Base-by-base conservation (phyloP, 2,888 invertebrate genomes). In the Brachyptera risi region DNA sequence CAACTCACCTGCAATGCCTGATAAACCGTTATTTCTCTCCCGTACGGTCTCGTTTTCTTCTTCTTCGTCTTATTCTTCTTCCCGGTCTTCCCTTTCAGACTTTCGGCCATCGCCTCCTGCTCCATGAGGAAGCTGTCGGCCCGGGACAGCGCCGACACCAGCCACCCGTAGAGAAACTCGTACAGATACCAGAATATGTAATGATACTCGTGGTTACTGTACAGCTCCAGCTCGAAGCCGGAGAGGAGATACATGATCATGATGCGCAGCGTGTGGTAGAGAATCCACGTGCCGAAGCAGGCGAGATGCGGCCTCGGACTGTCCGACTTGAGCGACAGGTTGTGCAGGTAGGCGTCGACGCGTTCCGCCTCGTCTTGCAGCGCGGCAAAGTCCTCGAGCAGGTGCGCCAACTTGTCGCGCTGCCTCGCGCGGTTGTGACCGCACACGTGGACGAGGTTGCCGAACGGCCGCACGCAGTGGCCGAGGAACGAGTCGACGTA, bases 151-250 rank as follows among this genome's bases (percentile, higher is more conserved):
- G 96, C 92, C 0, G 96, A 96, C 1, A 93, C 87, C 63, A 96
- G 78, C 90, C 96, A 97, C 5, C 93, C 93, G 74, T 92, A 96
- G 2, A 97, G 79, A 74, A 95, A 92, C 78, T 97, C 96, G 75
- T 94, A 93, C 24, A 97, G 79, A 75, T 96, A 95, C 95, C 95
- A 96, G 76, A 90, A 98, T 68, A 97, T 90, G 73, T 96, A 96
- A 69, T 95, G 88, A 75, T 92, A 97, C 78, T 99, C 98, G 73
- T 97, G 96, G 23, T 90, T 87, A 62, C 95, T 93, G 76, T 97
- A 98, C 31, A 99, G 78, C 75, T 98, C 96, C 59, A 98, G 80
- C 73, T 97, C 96, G 69, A 99, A 91, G 0, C 97, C 97, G 21
- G 95, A 89, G 68, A 97, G 82, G 37, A 96, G 80, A 75, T 95